Evolutionary conservation across 1,140 invertebrate species (phyloP).

Genomic region (Drosophila tsacasi): DNA sequence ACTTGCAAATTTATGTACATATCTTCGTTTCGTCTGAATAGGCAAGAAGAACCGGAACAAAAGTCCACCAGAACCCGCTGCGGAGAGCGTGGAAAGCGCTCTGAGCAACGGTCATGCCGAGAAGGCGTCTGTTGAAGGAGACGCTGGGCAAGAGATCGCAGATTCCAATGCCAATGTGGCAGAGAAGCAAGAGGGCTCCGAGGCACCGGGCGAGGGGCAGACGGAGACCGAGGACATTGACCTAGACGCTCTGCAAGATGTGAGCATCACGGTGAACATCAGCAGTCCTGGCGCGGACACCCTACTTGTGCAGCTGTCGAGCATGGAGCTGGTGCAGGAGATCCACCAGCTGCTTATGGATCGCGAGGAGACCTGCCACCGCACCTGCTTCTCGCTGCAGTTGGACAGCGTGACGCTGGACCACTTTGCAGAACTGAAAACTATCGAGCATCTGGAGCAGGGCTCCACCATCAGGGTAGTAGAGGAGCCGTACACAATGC

Average conservation of each 20-base stretch:
- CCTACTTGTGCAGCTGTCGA: conserved; percentile 96
- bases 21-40: conserved; percentile 14
- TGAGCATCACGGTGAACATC: conserved; percentile 97
- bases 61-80: conserved; percentile 51
- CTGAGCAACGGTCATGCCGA: conserved; percentile 68
- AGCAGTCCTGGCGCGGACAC: conserved; percentile 93
- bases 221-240: conserved; percentile 61
- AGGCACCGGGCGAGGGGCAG: conserved; percentile 4
- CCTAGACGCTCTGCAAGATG: conserved; percentile 96
- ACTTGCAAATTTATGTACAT: not conserved
- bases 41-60: conserved; percentile 78
- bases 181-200: conserved; percentile 10
- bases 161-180: conserved; percentile 74
- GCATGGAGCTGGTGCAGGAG: conserved; percentile 99
- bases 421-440: conserved; percentile 99
- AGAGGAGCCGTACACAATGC: conserved; percentile 98
- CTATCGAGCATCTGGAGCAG: conserved; percentile 97
- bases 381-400: conserved; percentile 99
- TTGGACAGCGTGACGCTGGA: conserved; percentile 97
- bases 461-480: conserved; percentile 96
- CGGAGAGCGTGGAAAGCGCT: conserved; percentile 19
- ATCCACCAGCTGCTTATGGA: conserved; percentile 99
- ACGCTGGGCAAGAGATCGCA: conserved; percentile 3
- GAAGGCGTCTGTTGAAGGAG: conserved; percentile 27
- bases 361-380: conserved; percentile 98